Percentiles rank a stretch among this genome's conserved stretches.
phyloP scores from a whole-genome alignment of 92 coral and sea anemone species.

The Zoanthus sansibaricus region DNA sequence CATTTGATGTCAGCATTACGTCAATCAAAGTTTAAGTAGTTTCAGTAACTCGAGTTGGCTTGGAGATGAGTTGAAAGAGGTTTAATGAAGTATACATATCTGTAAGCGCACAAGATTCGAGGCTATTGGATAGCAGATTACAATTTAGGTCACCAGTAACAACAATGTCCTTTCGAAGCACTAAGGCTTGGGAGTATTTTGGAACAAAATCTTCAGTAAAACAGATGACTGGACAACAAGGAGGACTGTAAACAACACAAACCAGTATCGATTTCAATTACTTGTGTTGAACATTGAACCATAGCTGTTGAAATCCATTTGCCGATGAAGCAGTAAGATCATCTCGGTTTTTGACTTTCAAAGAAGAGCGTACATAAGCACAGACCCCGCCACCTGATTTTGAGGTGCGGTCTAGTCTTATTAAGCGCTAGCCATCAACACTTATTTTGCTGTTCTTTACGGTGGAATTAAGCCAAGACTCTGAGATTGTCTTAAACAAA shows the following conservation, averaged over 20 bases:
- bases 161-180: constrained; percentile 41
- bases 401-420: constrained; percentile 24
- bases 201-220: constrained; percentile 35
- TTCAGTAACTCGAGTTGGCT: not conserved
- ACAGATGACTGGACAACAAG: constrained; percentile 5
- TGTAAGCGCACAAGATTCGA: not conserved
- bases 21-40: too few relatives aligned
- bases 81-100: not conserved
- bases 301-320: constrained; percentile 41
- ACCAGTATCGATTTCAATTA: constrained; percentile 25
- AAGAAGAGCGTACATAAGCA: constrained; percentile 5
- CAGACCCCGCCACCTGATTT: constrained; percentile 20
- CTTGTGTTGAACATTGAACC: constrained; percentile 30
- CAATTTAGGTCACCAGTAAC: constrained; percentile 54
- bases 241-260: constrained; percentile 36
- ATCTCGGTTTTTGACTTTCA: not conserved
- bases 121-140: constrained; percentile 1
- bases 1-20: too few relatives aligned
- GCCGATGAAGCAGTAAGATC: constrained; percentile 19
- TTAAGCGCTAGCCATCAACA: constrained; percentile 8
- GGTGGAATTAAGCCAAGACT: constrained; percentile 32
- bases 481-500: constrained; percentile 5
- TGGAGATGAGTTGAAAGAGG: constrained; percentile 46
- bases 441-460: constrained; percentile 36
- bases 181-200: constrained; percentile 2